phyloP scores from a whole-genome alignment of 2,113 vertebrate species.

The Pao palembangensis region DNA sequence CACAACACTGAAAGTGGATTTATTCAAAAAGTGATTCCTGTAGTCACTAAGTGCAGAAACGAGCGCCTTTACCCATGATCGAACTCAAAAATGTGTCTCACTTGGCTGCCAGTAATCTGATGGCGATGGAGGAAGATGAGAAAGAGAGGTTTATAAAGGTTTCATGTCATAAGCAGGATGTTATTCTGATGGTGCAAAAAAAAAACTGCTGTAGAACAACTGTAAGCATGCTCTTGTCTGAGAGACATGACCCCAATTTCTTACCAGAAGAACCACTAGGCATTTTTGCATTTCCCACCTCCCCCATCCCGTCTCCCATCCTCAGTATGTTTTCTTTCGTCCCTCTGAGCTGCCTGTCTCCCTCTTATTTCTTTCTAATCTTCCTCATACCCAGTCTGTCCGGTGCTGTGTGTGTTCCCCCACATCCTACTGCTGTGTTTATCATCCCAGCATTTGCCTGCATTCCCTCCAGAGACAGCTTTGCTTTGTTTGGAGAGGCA shows the following conservation, averaged over 20 bases:
- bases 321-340: conserved; percentile 71
- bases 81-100: not conserved
- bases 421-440: conserved; percentile 58
- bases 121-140: conserved; percentile 1
- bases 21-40: conserved; percentile 19
- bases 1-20: conserved; percentile 58
- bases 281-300: conserved; percentile 30
- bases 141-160: conserved; percentile 8
- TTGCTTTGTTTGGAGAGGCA: conserved; percentile 70
- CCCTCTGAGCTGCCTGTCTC: conserved; percentile 41
- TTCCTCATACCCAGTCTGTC: conserved; percentile 51
- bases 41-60: conserved; percentile 5
- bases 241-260: conserved; percentile 73
- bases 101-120: not conserved
- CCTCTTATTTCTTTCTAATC: conserved; percentile 13
- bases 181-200: conserved; percentile 52
- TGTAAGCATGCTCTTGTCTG: conserved; percentile 57
- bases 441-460: conserved; percentile 45
- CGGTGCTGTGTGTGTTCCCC: conserved; percentile 18
- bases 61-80: conserved; percentile 17
- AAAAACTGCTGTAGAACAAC: conserved; percentile 76
- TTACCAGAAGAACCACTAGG: conserved; percentile 44
- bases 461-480: conserved; percentile 45
- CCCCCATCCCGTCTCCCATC: conserved; percentile 32
- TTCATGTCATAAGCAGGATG: conserved; percentile 74